phyloP scores from a whole-genome alignment of 2,797 vertebrate genomes.

The Anisognathus igniventris region DNA sequence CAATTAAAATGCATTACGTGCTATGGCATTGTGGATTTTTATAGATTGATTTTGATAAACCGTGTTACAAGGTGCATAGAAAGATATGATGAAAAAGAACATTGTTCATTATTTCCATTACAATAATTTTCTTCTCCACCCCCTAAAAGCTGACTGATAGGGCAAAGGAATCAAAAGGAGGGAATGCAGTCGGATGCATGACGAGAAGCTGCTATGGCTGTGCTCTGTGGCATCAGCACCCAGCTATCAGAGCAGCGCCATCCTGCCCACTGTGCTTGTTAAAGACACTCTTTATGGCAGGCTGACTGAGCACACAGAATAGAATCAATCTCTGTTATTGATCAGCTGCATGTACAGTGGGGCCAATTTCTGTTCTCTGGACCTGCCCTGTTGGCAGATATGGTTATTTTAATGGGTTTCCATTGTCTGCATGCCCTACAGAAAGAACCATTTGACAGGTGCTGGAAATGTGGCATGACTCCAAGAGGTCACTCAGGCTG shows the following conservation, averaged over 20 bases:
- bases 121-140: background rate
- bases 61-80: background rate
- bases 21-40: background rate
- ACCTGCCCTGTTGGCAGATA: background rate
- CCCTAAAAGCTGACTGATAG: background rate
- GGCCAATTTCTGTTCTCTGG: background rate
- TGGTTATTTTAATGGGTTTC: background rate
- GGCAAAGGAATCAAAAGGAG: background rate
- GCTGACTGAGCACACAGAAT: background rate
- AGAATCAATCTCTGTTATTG: background rate
- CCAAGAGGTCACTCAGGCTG: background rate
- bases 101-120: background rate
- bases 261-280: background rate
- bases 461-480: background rate
- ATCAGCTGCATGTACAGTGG: background rate
- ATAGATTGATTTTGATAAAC: background rate
- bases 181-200: background rate
- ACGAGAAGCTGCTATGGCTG: background rate
- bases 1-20: background rate
- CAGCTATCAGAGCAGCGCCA: background rate
- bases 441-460: slow-evolving; percentile 36
- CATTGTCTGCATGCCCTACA: background rate
- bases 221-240: background rate
- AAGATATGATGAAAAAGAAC: background rate
- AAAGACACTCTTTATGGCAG: background rate